phyloP scores from a whole-genome alignment of 2,797 vertebrate species.

The Betta splendens region DNA sequence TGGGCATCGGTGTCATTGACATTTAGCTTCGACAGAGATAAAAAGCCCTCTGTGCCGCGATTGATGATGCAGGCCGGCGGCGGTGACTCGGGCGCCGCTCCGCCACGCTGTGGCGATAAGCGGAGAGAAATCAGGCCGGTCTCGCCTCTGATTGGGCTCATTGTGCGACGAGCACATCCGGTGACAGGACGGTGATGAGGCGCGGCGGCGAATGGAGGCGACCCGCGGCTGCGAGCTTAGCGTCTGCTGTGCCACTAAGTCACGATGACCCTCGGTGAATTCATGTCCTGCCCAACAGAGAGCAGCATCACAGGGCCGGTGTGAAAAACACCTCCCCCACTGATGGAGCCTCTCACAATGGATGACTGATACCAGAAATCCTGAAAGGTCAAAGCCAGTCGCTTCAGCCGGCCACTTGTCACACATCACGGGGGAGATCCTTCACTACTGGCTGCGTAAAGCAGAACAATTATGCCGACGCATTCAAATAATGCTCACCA shows the following conservation, averaged over 20 bases:
- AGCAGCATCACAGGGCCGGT: slow-evolving; percentile 8
- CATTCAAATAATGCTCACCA: too few relatives aligned
- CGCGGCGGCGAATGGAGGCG: slow-evolving; percentile 17
- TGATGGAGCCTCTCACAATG: background rate
- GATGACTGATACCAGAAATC: slow-evolving; percentile 3
- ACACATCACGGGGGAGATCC: too few relatives aligned
- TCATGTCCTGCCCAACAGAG: slow-evolving; percentile 2
- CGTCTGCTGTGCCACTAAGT: slow-evolving; percentile 7
- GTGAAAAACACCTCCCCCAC: slow-evolving; percentile 18
- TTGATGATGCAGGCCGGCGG: slow-evolving; percentile 29
- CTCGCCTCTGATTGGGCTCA: slow-evolving; percentile 38
- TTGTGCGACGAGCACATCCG: slow-evolving; percentile 25
- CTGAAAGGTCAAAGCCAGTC: slow-evolving; percentile 38
- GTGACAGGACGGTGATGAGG: slow-evolving; percentile 6
- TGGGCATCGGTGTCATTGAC: slow-evolving; percentile 52
- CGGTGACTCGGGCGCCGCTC: slow-evolving; percentile 41
- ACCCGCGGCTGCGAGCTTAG: slow-evolving; percentile 23
- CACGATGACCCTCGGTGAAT: slow-evolving; percentile 18
- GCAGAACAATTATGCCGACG: too few relatives aligned
- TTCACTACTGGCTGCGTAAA: too few relatives aligned
- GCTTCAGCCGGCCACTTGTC: slow-evolving; percentile 8
- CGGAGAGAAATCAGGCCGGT: slow-evolving; percentile 19
- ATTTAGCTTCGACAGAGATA: slow-evolving; percentile 59
- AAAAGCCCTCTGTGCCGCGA: slow-evolving; percentile 17
- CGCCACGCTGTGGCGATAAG: slow-evolving; percentile 7